Percentiles rank a stretch among this genome's conserved stretches.
Conservation (phyloP, 64 coral and sea anemone genomes). For the Dendrophyllia cribrosa region DNA sequence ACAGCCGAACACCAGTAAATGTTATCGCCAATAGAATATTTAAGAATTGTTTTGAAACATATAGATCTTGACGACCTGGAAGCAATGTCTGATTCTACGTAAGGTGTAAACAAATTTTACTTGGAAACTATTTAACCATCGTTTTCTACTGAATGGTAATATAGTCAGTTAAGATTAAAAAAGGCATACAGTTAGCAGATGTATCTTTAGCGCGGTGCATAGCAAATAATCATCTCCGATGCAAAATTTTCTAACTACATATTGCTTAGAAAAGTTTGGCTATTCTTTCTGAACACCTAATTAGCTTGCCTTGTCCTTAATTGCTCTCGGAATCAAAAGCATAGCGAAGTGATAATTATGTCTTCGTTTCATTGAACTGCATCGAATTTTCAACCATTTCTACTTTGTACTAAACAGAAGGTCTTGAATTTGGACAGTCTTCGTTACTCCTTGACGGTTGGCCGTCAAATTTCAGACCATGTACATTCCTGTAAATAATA, state of each 20-base stretch:
- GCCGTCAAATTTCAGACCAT: constrained; percentile 15
- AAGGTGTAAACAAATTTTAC: not conserved
- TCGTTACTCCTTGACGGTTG: not conserved
- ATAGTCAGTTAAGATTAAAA: not conserved
- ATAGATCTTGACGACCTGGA: not conserved
- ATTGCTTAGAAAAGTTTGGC: constrained; percentile 8
- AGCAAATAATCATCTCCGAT: not conserved
- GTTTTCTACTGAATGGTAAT: not conserved
- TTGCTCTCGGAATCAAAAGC: constrained; percentile 24
- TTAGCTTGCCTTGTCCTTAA: constrained; percentile 50
- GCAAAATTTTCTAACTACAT: constrained; percentile 26
- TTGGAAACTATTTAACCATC: not conserved
- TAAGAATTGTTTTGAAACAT: not conserved
- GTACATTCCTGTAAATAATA: constrained; percentile 35
- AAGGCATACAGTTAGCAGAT: not conserved
- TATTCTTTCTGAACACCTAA: constrained; percentile 54
- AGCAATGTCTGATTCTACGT: not conserved
- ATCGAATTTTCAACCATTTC: not conserved
- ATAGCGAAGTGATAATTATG: constrained; percentile 46
- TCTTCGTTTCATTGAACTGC: not conserved
- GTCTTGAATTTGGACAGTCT: not conserved
- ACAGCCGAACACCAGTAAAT: not conserved
- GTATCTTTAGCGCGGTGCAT: not conserved
- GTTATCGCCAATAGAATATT: not conserved
- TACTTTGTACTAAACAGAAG: not conserved